Conservation (phyloP, 2,888 invertebrate genomes). For the Drosophila kuntzei region DNA sequence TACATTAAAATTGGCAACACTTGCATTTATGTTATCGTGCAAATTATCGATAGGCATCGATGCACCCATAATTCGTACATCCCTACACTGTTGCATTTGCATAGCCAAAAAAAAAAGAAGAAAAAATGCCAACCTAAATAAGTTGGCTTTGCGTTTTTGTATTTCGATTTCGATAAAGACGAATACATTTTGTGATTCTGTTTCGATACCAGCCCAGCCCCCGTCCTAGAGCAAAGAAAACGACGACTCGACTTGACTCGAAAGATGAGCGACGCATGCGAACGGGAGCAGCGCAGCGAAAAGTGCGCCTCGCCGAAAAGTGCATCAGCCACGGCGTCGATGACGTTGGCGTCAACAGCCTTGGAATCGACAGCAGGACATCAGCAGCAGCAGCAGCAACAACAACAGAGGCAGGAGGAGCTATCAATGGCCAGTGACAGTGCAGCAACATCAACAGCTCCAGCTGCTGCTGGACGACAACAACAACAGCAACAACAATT, state of each 20-base stretch:
- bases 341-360: constrained; percentile 71
- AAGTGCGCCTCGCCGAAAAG: constrained; percentile 65
- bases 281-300: constrained; percentile 78
- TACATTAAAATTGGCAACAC: constrained; percentile 11
- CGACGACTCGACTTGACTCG: constrained; percentile 23
- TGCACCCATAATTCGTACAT: constrained; percentile 54
- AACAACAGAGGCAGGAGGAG: constrained; percentile 43
- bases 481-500: constrained; percentile 26
- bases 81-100: constrained; percentile 74
- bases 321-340: constrained; percentile 57
- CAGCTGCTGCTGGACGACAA: constrained; percentile 39
- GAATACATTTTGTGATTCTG: constrained; percentile 53
- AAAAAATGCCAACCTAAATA: constrained; percentile 70
- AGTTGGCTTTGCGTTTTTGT: constrained; percentile 56
- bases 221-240: constrained; percentile 30
- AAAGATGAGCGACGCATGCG: constrained; percentile 61
- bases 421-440: constrained; percentile 43
- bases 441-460: constrained; percentile 29
- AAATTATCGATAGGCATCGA: constrained; percentile 47
- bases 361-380: constrained; percentile 54
- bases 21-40: constrained; percentile 30
- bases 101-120: constrained; percentile 53
- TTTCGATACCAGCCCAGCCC: constrained; percentile 7
- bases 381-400: constrained; percentile 35
- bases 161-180: constrained; percentile 54